phyloP scores from a whole-genome alignment of 2,113 vertebrate species.

The Ailurus styani region DNA sequence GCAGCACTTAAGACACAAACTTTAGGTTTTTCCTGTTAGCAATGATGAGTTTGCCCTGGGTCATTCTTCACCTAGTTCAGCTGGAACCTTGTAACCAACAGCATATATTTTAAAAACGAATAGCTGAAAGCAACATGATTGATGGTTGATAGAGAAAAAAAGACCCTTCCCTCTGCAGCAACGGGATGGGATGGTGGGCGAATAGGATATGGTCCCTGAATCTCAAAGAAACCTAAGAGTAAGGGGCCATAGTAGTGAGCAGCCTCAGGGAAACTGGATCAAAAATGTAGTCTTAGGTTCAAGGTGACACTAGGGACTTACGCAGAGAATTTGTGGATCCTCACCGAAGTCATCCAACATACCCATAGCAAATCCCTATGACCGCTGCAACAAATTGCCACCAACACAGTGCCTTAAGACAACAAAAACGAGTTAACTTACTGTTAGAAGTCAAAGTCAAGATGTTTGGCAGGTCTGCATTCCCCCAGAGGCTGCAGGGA shows the following conservation, averaged over 20 bases:
- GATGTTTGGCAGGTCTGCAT: fast-evolving
- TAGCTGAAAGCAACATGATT: background rate
- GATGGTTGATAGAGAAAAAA: background rate
- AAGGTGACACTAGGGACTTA: fast-evolving
- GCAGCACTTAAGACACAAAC: background rate
- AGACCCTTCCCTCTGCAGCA: background rate
- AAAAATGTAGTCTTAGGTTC: background rate
- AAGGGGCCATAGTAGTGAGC: background rate
- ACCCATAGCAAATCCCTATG: background rate
- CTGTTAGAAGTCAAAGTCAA: background rate
- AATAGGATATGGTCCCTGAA: fast-evolving
- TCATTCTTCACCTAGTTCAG: background rate
- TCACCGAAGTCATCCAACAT: background rate
- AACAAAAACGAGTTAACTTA: background rate
- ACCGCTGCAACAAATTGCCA: background rate
- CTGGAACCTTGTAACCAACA: background rate
- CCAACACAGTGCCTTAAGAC: background rate
- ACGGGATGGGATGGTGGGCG: fast-evolving
- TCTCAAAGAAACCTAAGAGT: background rate
- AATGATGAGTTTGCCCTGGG: background rate
- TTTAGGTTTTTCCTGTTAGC: background rate
- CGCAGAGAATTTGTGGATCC: background rate
- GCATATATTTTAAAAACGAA: background rate
- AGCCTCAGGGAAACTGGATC: background rate
- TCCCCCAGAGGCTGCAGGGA: fast-evolving